Evolutionary conservation across 2,888 invertebrate genomes (phyloP), one percentile per base, ranked within the genome.

Genomic region (Drosophila tripunctata): DNA sequence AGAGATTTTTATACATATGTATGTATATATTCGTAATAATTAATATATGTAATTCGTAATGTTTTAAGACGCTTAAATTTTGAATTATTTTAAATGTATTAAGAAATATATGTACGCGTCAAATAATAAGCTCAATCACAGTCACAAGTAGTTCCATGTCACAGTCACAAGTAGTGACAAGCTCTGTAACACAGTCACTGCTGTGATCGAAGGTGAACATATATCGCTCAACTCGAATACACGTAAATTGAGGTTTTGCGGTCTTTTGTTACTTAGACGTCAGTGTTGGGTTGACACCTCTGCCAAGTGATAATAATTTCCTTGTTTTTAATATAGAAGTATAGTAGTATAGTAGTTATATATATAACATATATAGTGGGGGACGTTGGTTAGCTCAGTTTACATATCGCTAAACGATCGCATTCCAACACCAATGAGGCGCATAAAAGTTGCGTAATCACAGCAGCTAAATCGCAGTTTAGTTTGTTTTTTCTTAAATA

Each of bases 391-490:
- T 40, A 40, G 33, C 44, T 70, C 41, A 35, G 10, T 19, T 68
- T 51, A 51, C 64, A 36, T 27, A 50, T 66, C 38, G 57, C 33
- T 35, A 21, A 44, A 22, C 38, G 63, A 67, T 54, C 54, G 31
- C 44, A 21, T 51, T 50, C 50, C 57, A 14, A n/a, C 17, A 27
- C 55, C 55, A 70, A 68, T 70, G 64, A 52, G 31, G 51, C 72
- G 35, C 35, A 45, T 15, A 66, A 30, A 27, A 14, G 8, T 68
- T 68, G 66, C 57, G 47, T 31, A 68, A 68, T 51, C 27, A 35
- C 17, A 30, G 19, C 30, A 8, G 17, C n/a, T 17, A 12, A 40
- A 56, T 50, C 47, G 12, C 38, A 47, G 47, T 21, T 44, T 47
- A 38, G 38, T 40, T 35, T 27, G 24, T 22, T 63, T 50, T 67